Percentiles rank a stretch among this genome's conserved stretches.
Conservation (phyloP, 2,113 vertebrate species). For the Leptobrachium leishanense region DNA sequence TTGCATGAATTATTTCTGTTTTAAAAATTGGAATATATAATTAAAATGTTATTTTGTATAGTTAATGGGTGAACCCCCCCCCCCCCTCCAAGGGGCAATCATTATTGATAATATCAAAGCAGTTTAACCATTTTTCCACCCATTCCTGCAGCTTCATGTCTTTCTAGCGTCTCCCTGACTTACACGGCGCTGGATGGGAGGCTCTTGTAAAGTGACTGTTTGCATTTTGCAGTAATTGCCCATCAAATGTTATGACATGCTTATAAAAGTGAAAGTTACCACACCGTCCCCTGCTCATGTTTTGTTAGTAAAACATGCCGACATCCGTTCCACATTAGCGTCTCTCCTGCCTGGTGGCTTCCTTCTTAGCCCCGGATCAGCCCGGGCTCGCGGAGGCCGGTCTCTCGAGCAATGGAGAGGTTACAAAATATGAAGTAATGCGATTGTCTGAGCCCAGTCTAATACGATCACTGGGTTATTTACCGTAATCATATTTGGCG, state of each 20-base stretch:
- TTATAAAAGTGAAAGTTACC: conserved; percentile 38
- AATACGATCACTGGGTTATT: conserved; percentile 23
- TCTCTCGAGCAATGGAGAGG: neutral
- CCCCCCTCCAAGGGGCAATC: no score
- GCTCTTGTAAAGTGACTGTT: conserved; percentile 31
- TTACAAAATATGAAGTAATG: conserved; percentile 31
- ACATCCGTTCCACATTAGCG: conserved; percentile 31
- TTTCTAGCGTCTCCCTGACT: neutral
- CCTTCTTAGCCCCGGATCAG: neutral
- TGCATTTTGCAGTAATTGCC: conserved; percentile 44
- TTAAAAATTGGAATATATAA: no score
- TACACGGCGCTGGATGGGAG: neutral
- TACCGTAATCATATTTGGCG: conserved; percentile 38
- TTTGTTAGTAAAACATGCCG: conserved; percentile 38
- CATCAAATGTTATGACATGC: conserved; percentile 46
- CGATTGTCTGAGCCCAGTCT: conserved; percentile 1
- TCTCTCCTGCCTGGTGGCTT: neutral
- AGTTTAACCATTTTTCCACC: no score
- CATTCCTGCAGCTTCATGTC: no score
- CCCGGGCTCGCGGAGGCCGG: neutral
- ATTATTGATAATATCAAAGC: no score
- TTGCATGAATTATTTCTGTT: no score
- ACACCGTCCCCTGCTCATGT: conserved; percentile 25
- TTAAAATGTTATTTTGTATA: no score
- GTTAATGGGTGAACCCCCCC: no score